phyloP scores from a whole-genome alignment of 2,113 vertebrate genomes.

The Girardinichthys multiradiatus region DNA sequence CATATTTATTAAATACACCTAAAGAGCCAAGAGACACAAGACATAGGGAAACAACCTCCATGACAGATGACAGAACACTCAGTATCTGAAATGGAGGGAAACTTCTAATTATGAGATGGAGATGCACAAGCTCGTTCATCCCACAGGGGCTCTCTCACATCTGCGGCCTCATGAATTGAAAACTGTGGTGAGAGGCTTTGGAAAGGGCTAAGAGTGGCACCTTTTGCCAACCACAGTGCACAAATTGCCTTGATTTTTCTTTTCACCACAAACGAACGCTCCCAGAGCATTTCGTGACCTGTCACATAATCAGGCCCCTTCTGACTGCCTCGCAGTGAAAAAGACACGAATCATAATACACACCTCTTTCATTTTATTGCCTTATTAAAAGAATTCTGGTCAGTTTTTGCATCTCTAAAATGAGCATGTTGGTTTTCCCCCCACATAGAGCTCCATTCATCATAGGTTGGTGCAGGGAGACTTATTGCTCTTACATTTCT shows the following conservation, averaged over 20 bases:
- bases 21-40: constrained; percentile 34
- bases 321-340: constrained; percentile 59
- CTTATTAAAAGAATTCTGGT: constrained; percentile 78
- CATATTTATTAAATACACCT: constrained; percentile 55
- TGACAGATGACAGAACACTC: constrained; percentile 73
- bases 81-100: constrained; percentile 67
- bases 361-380: constrained; percentile 73
- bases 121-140: constrained; percentile 58
- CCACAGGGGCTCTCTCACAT: constrained; percentile 53
- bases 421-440: constrained; percentile 81
- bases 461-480: constrained; percentile 86
- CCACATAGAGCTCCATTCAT: constrained; percentile 98
- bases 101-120: constrained; percentile 71
- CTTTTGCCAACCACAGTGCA: constrained; percentile 70
- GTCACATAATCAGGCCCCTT: constrained; percentile 73
- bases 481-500: constrained; percentile 87
- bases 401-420: constrained; percentile 86
- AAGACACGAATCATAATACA: constrained; percentile 66
- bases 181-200: constrained; percentile 66
- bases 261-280: constrained; percentile 63
- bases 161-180: constrained; percentile 67
- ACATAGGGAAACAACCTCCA: constrained; percentile 55
- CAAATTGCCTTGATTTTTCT: constrained; percentile 51
- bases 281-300: constrained; percentile 45
- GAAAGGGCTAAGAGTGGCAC: constrained; percentile 72